Evolutionary conservation across 1,140 invertebrate genomes (phyloP).

Genomic region (Drosophila suzukii): DNA sequence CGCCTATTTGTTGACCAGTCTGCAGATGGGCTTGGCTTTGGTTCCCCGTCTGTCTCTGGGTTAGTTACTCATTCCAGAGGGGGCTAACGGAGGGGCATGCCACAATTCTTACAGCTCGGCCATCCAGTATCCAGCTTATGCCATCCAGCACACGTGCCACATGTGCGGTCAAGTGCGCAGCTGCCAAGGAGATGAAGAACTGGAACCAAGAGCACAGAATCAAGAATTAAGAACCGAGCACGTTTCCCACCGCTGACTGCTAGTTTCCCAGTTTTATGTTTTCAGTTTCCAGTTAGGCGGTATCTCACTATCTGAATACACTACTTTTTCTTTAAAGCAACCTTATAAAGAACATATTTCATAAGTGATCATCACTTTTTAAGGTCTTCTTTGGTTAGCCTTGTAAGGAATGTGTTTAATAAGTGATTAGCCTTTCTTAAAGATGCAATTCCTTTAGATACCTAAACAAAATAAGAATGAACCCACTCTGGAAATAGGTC

Average conservation of each 20-base stretch:
- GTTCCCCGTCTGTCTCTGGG: constrained; percentile 32
- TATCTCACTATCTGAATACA: constrained; percentile 30
- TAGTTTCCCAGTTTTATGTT: constrained; percentile 31
- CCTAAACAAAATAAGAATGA: no score
- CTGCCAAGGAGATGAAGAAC: constrained; percentile 49
- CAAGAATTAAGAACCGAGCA: constrained; percentile 44
- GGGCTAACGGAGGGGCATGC: constrained; percentile 2
- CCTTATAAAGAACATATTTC: no score
- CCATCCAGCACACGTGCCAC: constrained; percentile 67
- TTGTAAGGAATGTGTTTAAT: no score
- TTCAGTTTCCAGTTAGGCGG: constrained; percentile 17
- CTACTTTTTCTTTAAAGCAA: neutral
- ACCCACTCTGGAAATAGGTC: neutral
- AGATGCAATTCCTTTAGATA: neutral
- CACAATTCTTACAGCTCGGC: constrained; percentile 42
- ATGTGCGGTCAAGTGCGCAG: constrained; percentile 77
- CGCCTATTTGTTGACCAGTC: constrained; percentile 45
- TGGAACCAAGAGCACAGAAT: constrained; percentile 31
- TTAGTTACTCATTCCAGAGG: constrained; percentile 45
- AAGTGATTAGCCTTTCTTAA: no score
- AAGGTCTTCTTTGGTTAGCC: no score
- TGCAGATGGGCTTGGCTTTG: constrained; percentile 47
- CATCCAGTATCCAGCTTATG: neutral
- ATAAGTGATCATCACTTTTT: no score
- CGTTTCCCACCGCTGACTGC: constrained; percentile 54